Evolutionary conservation across 2,797 vertebrate genomes (phyloP), one percentile per base, ranked within the genome.

Genomic region (Sebastes itinus): DNA sequence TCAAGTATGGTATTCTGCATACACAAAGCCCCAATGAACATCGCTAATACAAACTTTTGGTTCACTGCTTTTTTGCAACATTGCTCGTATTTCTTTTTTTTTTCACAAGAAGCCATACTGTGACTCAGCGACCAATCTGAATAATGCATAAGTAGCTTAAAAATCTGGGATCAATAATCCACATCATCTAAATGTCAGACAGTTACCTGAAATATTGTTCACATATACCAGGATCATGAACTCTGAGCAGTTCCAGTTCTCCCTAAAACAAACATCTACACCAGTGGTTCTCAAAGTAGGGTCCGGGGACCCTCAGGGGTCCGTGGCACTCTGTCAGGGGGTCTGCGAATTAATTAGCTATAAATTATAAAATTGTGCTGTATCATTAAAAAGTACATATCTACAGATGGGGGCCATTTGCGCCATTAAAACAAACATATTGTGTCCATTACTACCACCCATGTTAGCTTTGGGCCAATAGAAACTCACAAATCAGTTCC

Each of bases 1-100:
- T 94, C 84, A 93, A 93, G 89, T 92, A 92, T 22, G 73, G 73
- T 88, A 70, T 73, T 83, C 81, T 85, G 83, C 80, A 65, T 63
- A 73, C 76, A 80, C 75, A 81, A 82, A 91, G 77, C 42, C 61
- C 75, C 69, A 59, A 74, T 63, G 69, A 70, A 80, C 78, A 27
- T 74, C 4, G 49, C 58, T 75, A 59, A 55, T n/a, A 1, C 20
- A 20, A 82, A 83, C 85, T 85, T 89, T 88, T 90, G 87, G 89
- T 81, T 92, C 83, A 72, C 23, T 61, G 82, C 82, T 75, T 72
- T 82, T 54, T 74, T 60, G 77, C 61, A 59, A 63, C 78, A 63
- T 33, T 60, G 54, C 61, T 84, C 62, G 0, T 78, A 6, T 60
- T 73, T 33, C 35, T 52, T 58, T 58, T 38, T 22, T 25, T 25